Percentiles rank a stretch among this genome's conserved stretches.
These are phyloP conservation scores for Saguinus imperator DNA, from an alignment of 2,113 vertebrate species.

Conservation along the genomic window DNA sequence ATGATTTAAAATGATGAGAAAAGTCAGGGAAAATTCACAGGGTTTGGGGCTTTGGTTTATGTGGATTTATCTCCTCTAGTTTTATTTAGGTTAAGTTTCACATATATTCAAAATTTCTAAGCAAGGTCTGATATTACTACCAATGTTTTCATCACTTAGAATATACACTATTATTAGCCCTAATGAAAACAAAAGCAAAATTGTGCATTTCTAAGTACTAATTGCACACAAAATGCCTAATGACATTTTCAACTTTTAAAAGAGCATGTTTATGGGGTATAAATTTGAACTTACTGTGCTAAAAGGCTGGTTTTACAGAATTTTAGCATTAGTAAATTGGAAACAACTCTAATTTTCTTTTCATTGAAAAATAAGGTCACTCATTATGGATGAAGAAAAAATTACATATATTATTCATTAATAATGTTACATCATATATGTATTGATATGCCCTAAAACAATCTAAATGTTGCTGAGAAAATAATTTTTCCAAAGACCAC, in stretches of 20 bases:
- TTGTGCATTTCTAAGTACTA: neutral
- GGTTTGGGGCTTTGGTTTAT: neutral
- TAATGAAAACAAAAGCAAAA: neutral
- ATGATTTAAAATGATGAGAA: neutral
- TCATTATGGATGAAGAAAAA: constrained; percentile 12
- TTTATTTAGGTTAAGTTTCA: constrained; percentile 37
- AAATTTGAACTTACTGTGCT: neutral
- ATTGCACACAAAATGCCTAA: neutral
- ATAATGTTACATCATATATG: neutral
- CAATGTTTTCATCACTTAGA: neutral
- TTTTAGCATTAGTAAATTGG: neutral
- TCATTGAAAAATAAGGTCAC: neutral
- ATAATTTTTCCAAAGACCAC: neutral
- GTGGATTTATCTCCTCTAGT: neutral
- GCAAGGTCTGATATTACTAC: neutral
- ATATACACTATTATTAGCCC: neutral
- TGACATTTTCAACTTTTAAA: neutral
- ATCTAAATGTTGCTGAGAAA: neutral
- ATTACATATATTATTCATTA: neutral
- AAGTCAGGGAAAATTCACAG: neutral
- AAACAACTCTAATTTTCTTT: constrained; percentile 16
- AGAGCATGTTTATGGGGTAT: neutral
- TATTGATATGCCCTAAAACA: neutral
- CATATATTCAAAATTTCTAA: neutral
- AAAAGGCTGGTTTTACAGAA: neutral